Evolutionary conservation across 2,888 invertebrate species (phyloP).

Genomic region (Scaptomyza reducta): DNA sequence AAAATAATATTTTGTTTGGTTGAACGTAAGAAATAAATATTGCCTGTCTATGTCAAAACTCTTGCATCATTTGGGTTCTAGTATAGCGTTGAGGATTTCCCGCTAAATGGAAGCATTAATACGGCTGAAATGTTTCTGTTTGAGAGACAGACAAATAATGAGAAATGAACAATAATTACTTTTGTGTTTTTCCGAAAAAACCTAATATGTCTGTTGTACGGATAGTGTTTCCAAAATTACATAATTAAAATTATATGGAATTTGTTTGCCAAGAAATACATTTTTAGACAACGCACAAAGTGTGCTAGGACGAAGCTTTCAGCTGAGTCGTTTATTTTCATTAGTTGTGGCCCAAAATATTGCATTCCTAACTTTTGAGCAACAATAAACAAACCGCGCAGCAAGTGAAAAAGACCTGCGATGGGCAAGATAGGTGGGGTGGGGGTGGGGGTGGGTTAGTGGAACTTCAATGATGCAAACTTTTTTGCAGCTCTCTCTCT

Average conservation of each 20-base stretch:
- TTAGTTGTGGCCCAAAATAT: slow-evolving; percentile 36
- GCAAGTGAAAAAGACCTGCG: slow-evolving; percentile 2
- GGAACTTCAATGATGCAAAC: slow-evolving; percentile 33
- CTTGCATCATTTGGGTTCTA: too few relatives aligned
- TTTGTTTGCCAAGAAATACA: background rate
- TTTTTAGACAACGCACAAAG: background rate
- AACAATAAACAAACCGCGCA: slow-evolving; percentile 42
- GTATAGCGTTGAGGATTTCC: background rate
- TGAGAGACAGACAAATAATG: background rate
- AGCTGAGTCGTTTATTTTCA: background rate
- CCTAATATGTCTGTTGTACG: background rate
- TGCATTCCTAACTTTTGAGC: slow-evolving; percentile 35
- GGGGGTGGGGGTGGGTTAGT: background rate
- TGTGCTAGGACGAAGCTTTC: background rate
- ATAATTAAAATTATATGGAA: background rate
- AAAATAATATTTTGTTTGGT: background rate
- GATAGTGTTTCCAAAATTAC: background rate
- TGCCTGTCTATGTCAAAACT: too few relatives aligned
- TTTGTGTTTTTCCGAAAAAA: background rate
- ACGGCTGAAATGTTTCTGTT: background rate
- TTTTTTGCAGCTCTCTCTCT: slow-evolving; percentile 26
- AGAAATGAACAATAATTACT: background rate
- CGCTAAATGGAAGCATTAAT: background rate
- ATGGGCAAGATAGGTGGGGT: background rate
- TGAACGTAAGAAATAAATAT: too few relatives aligned